Percentiles rank a stretch among this genome's conserved stretches.
These are phyloP conservation scores for Brevipalpus yothersi DNA, from an alignment of 1,140 invertebrate genomes.

Conservation along the genomic window DNA sequence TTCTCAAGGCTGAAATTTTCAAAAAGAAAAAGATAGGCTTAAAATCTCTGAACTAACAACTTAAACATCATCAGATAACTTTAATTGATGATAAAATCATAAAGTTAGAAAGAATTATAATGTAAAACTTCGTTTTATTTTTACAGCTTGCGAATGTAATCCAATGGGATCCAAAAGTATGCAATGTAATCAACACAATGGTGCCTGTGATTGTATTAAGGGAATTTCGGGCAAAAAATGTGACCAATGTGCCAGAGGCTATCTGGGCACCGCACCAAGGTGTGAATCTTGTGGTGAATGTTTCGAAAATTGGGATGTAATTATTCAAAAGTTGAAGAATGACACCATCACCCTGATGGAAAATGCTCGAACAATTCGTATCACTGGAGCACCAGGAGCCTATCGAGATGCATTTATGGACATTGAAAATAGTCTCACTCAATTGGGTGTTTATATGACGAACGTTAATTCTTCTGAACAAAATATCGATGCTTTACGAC, in stretches of 20 bases:
- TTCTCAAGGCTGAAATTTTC: too few relatives aligned
- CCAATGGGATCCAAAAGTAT: constrained; percentile 48
- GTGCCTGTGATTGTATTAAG: constrained; percentile 58
- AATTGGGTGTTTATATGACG: constrained; percentile 46
- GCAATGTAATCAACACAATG: constrained; percentile 64
- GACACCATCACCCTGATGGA: constrained; percentile 33
- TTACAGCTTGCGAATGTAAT: constrained; percentile 61
- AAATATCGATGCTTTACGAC: constrained; percentile 38
- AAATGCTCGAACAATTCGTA: constrained; percentile 67
- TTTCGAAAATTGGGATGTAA: constrained; percentile 92
- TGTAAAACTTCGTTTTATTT: constrained; percentile 1
- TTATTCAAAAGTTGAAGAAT: constrained; percentile 42
- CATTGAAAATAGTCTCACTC: constrained; percentile 57
- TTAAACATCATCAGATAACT: too few relatives aligned
- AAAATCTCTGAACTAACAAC: too few relatives aligned
- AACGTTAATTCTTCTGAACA: constrained; percentile 42
- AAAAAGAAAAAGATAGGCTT: too few relatives aligned
- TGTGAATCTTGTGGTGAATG: constrained; percentile 93
- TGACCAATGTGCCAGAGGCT: constrained; percentile 80
- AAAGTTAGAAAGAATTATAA: neutral
- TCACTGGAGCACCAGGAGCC: constrained; percentile 71
- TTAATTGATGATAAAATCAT: too few relatives aligned
- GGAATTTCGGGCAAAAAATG: constrained; percentile 87
- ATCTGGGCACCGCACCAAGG: constrained; percentile 58
- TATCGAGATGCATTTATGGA: constrained; percentile 77